A percentile compares a stretch with the other conserved stretches of the same genome.
Evolutionary conservation across 2,797 vertebrate genomes (phyloP).

Genomic region (Setipinna tenuifilis): DNA sequence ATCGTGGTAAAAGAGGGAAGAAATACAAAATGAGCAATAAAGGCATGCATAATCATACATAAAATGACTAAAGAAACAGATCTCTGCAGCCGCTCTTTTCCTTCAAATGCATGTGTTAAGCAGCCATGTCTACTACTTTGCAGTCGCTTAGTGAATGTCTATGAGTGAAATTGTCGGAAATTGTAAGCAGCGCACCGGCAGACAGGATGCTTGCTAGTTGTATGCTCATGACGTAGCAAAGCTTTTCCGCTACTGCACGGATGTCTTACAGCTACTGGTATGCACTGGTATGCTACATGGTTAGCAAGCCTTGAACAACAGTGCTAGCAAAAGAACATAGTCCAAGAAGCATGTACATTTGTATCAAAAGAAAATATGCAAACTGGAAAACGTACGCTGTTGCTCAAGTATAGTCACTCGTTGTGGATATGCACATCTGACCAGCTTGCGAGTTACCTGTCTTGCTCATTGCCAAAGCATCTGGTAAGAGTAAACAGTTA

Average conservation of each 20-base stretch:
- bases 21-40: too few species aligned
- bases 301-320: background rate
- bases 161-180: too few species aligned
- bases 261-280: background rate
- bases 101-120: too few species aligned
- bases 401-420: background rate
- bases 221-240: background rate
- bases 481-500: conserved; percentile 8
- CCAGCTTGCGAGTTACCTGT: background rate
- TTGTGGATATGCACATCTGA: background rate
- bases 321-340: background rate
- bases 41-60: too few species aligned
- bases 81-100: too few species aligned
- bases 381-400: background rate
- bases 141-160: too few species aligned
- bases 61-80: too few species aligned
- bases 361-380: background rate
- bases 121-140: too few species aligned
- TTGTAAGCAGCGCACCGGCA: background rate
- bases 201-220: background rate
- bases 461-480: background rate
- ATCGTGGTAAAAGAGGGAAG: too few species aligned
- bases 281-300: background rate
- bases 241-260: background rate
- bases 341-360: background rate